Evolutionary conservation across 2,888 invertebrate genomes (phyloP).

Genomic region (Chelonus formosanus): DNA sequence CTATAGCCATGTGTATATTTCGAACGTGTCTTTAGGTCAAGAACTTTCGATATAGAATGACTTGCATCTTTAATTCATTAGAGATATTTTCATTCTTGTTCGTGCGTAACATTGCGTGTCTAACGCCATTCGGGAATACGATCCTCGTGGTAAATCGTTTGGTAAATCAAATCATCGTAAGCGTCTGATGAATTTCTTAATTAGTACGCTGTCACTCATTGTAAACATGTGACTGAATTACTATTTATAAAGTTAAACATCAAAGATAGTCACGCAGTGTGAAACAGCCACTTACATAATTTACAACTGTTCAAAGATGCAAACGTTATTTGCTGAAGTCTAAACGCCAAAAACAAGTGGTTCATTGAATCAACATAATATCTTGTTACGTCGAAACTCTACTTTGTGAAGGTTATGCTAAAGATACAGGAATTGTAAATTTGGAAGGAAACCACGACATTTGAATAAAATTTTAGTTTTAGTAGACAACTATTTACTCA

Average conservation of each 20-base stretch:
- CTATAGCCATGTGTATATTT: no score
- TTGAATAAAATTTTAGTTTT: neutral
- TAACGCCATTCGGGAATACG: slow-evolving; percentile 10
- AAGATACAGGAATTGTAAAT: no score
- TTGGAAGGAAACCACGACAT: no score
- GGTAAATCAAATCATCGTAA: slow-evolving; percentile 22
- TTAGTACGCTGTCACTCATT: slow-evolving; percentile 19
- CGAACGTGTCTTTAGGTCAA: no score
- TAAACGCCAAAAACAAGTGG: neutral
- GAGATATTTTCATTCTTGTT: neutral
- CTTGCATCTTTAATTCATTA: slow-evolving; percentile 1
- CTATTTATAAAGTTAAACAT: neutral
- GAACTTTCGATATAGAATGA: neutral
- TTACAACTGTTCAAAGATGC: neutral
- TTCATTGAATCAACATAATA: slow-evolving; percentile 2
- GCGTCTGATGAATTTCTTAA: slow-evolving; percentile 14
- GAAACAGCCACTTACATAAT: neutral
- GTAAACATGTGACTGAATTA: neutral
- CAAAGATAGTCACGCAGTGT: slow-evolving; percentile 5
- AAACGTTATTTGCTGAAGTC: no score
- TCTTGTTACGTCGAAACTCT: neutral
- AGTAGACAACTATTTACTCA: no score
- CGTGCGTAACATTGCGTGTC: slow-evolving; percentile 14
- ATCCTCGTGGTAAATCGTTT: slow-evolving; percentile 10
- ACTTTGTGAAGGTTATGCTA: no score